Base-by-base conservation (phyloP, 1,140 invertebrate species). In the Caligus rogercresseyi region DNA sequence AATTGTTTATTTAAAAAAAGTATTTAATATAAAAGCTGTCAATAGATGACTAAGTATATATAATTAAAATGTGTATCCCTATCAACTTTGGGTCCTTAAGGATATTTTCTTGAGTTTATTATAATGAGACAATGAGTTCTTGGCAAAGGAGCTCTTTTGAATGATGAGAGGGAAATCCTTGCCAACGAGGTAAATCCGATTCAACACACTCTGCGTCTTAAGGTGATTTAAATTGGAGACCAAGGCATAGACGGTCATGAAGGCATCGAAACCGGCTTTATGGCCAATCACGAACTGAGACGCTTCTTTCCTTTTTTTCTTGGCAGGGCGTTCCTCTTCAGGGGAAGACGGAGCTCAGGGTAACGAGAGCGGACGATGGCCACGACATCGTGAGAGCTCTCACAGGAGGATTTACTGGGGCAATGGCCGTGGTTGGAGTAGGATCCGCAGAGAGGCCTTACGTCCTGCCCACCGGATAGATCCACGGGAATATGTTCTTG, bases 181-280 rank as follows among this genome's bases (percentile, higher is more conserved):
- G 24, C 20, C 21, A 18, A 60, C 57, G n/a, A 60, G 23, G 26
- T 60, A 60, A 13, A 60, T 26, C 23, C 26, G 15, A 60, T 60
- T 60, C 2, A 60, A 24, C 13, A 54, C 21, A 54, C 21, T 54
- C 13, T 19, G 4, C 18, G 18, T 60, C 7, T 20, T 60, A 3
- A 26, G 25, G 25, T 56, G 61, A 59, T 24, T 62, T 3, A 73
- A 21, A 55, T 69, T 72, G 54, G 63, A 66, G 4, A 72, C 68
- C 62, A 77, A 70, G 24, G 69, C 69, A 60, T 70, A 75, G 1
- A 73, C 75, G 19, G 76, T 77, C 75, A 76, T 77, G 64, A 76
- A 77, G 11, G 76, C 74, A 69, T 77, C 76, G 68, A 71, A 74
- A 3, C 75, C 75, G 54, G 76, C 72, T 25, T 73, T 67, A 67